phyloP scores from a whole-genome alignment of 2,797 vertebrate genomes.

The Chelon labrosus region DNA sequence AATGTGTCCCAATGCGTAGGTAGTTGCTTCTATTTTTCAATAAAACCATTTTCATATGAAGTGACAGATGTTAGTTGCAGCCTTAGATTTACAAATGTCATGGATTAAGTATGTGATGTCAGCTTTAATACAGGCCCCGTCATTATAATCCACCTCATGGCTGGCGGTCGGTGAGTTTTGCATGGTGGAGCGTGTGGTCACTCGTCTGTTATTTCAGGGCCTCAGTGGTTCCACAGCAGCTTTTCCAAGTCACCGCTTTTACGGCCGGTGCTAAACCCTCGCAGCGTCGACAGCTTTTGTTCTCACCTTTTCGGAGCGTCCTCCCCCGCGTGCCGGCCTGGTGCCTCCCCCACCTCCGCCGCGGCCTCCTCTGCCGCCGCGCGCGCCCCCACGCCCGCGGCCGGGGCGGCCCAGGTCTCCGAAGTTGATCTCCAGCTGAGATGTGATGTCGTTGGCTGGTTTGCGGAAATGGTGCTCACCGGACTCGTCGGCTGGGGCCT shows the following conservation, averaged over 20 bases:
- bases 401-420: constrained; percentile 97
- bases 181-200: not conserved
- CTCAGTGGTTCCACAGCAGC: constrained; percentile 23
- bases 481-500: constrained; percentile 89
- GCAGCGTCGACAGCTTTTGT: constrained; percentile 29
- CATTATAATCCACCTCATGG: not conserved
- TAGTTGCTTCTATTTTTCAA: too few species aligned
- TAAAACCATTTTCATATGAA: too few species aligned
- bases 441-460: constrained; percentile 98
- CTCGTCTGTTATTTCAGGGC: constrained; percentile 54
- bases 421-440: constrained; percentile 99
- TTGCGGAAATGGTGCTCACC: constrained; percentile 98
- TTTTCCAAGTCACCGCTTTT: constrained; percentile 62
- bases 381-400: constrained; percentile 92
- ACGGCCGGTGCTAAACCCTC: constrained; percentile 34
- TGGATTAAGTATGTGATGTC: not conserved
- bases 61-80: too few species aligned
- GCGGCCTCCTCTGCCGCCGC: constrained; percentile 84
- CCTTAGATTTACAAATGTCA: too few species aligned
- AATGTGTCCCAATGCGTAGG: too few species aligned
- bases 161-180: constrained; percentile 16
- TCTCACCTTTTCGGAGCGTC: constrained; percentile 94
- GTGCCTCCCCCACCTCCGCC: constrained; percentile 81
- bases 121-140: not conserved
- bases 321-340: constrained; percentile 88